phyloP scores from a whole-genome alignment of 2,113 vertebrate species.

The Bostrychus sinensis region DNA sequence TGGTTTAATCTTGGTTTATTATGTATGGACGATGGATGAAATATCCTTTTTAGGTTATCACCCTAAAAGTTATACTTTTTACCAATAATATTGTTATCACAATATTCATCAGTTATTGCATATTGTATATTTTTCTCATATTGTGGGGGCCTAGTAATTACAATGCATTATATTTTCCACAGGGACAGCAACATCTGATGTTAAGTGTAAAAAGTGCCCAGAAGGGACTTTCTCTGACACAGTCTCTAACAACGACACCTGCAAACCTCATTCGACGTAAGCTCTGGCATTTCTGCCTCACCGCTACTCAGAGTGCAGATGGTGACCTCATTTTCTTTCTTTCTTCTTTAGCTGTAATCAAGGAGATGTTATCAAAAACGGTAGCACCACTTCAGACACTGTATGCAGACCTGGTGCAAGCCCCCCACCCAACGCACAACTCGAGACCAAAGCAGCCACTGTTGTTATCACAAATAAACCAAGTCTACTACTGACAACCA shows the following conservation, averaged over 20 bases:
- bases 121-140: neutral
- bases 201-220: conserved; percentile 55
- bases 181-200: conserved; percentile 52
- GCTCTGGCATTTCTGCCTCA: neutral
- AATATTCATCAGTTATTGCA: no score
- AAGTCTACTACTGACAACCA: neutral
- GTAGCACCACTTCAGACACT: conserved; percentile 45
- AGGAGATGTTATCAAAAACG: conserved; percentile 34
- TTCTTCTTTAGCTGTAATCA: conserved; percentile 56
- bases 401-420: conserved; percentile 31
- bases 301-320: conserved; percentile 3
- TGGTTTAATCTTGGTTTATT: no score
- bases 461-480: neutral
- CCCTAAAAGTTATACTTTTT: no score
- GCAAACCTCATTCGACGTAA: conserved; percentile 69
- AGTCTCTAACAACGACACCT: conserved; percentile 27
- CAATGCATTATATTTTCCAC: conserved; percentile 9
- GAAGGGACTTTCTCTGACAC: conserved; percentile 67
- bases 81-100: no score
- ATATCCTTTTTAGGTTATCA: no score
- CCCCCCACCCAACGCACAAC: accelerated
- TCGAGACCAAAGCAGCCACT: neutral
- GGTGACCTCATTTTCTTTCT: conserved; percentile 24
- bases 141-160: neutral
- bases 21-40: no score